These are phyloP conservation scores for Macrobrachium nipponense DNA, from an alignment of 1,140 invertebrate species.

Conservation along the genomic window DNA sequence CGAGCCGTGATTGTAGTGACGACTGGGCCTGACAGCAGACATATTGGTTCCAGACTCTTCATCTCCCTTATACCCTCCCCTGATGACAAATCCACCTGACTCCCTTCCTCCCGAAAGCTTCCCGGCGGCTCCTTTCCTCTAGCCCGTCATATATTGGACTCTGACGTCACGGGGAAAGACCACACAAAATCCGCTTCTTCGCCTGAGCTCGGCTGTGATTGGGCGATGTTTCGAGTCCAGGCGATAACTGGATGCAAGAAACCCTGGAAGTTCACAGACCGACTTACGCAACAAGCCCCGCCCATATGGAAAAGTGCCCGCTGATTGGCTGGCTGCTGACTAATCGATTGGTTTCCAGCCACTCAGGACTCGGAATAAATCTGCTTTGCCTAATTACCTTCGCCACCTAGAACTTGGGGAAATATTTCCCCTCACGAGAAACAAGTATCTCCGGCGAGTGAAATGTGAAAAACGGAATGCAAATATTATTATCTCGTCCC, in stretches of 20 bases:
- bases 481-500: not conserved
- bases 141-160: not conserved
- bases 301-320: not conserved
- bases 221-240: slow-evolving; percentile 2
- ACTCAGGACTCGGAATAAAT: not conserved
- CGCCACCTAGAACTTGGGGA: not conserved
- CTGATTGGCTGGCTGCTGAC: slow-evolving; percentile 12
- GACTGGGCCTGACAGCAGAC: slow-evolving; percentile 59
- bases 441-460: slow-evolving; percentile 8
- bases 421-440: slow-evolving; percentile 5
- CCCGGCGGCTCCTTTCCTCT: not conserved
- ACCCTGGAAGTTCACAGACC: slow-evolving; percentile 15
- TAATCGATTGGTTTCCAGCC: slow-evolving; percentile 23
- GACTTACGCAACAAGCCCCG: slow-evolving; percentile 27
- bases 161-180: slow-evolving; percentile 31
- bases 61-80: slow-evolving; percentile 55
- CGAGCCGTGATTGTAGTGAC: slow-evolving; percentile 57
- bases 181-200: slow-evolving; percentile 26
- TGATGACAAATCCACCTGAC: slow-evolving; percentile 44
- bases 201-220: not conserved
- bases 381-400: slow-evolving; percentile 2
- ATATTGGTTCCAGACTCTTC: slow-evolving; percentile 57
- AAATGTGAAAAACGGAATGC: not conserved
- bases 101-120: not conserved
- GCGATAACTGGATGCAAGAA: not conserved